Conservation (phyloP, 2,888 invertebrate genomes). For the Ormia ochracea region DNA sequence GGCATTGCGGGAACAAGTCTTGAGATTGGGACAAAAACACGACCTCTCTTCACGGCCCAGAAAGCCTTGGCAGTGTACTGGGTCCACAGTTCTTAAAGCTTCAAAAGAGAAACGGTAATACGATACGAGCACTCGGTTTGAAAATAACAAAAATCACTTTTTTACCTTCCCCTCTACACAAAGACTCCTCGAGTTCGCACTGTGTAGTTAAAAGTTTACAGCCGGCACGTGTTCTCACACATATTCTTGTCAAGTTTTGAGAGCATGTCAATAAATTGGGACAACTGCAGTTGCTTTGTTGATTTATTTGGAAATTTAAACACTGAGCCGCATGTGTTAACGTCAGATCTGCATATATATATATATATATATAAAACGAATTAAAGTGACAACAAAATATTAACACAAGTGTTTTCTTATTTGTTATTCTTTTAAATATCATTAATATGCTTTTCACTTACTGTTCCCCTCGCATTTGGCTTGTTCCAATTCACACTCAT, state of each 20-base stretch:
- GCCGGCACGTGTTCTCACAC: slow-evolving; percentile 8
- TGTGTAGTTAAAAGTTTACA: slow-evolving; percentile 27
- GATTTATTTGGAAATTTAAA: slow-evolving; percentile 27
- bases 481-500: slow-evolving; percentile 38
- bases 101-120: not conserved
- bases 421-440: not conserved
- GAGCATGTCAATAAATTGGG: slow-evolving; percentile 38
- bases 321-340: slow-evolving; percentile 8
- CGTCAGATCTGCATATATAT: slow-evolving; percentile 6
- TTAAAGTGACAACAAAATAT: not conserved
- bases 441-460: not conserved
- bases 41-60: not conserved
- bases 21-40: slow-evolving; percentile 27
- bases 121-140: not conserved
- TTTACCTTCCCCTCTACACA: slow-evolving; percentile 35
- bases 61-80: slow-evolving; percentile 22
- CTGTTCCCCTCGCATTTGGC: slow-evolving; percentile 19
- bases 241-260: not conserved
- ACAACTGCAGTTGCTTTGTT: slow-evolving; percentile 28
- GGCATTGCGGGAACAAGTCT: slow-evolving; percentile 16
- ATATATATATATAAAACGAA: too few relatives aligned
- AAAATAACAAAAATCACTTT: not conserved
- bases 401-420: slow-evolving; percentile 21
- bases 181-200: slow-evolving; percentile 25
- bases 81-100: slow-evolving; percentile 7